Evolutionary conservation across 2,888 invertebrate genomes (phyloP), one percentile per base, ranked within the genome.

Genomic region (Electrophaes corylata): DNA sequence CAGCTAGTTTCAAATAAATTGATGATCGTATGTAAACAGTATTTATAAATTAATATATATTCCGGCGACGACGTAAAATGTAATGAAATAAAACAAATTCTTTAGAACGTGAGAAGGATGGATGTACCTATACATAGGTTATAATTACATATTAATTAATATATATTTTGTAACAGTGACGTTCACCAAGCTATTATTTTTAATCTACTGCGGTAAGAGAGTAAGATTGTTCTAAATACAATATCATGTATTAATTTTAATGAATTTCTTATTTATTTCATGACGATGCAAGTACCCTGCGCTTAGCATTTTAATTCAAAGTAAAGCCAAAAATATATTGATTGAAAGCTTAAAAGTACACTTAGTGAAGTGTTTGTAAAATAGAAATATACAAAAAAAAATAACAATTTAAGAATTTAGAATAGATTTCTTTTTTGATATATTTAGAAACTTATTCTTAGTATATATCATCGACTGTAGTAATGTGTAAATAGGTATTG

Each of bases 81-180:
- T 56, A 51, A 54, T 57, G 41, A 57, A 67, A 26, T 41, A 43
- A 29, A 29, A 73, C 74, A 76, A 77, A 78, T 74, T 78, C 73
- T 57, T 72, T 77, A 73, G 71, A 72, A 76, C 73, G 72, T 23
- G 71, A 48, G 57, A 61, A 65, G 67, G 81, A 77, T 54, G 79
- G 66, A 75, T 79, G 80, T 75, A 77, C 69, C 70, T 78, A 79
- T 75, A 76, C 66, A 76, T 84, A 84, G 84, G 81, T 86, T 83
- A 79, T 81, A 75, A 78, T 80, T 81, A 81, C 75, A 48, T 60
- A 39, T 57, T 57, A 57, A 57, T 62, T 60, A 47, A 58, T 58
- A 81, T 86, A 88, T 88, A 88, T 88, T 88, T 87, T 89, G 86
- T 89, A 90, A 83, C 79, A 79, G 84, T 86, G 81, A 84, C 77